phyloP scores from a whole-genome alignment of 2,888 invertebrate genomes.

The Meganola albula region DNA sequence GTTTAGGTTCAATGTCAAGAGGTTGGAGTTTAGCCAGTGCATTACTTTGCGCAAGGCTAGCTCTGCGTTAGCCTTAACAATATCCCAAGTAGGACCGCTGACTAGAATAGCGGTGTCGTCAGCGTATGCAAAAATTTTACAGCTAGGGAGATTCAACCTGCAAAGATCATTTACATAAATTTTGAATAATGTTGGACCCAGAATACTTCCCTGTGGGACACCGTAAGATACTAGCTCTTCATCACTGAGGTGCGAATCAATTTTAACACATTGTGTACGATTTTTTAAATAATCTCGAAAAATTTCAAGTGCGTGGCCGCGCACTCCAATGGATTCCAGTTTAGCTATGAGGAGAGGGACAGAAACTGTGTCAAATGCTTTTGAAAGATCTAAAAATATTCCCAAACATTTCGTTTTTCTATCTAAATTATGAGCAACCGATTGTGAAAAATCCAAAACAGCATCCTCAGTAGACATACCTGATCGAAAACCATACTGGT shows the following conservation, averaged over 20 bases:
- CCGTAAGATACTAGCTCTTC: not conserved
- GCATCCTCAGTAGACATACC: not conserved
- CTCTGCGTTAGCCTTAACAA: not conserved
- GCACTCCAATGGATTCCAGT: not conserved
- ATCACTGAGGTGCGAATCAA: not conserved
- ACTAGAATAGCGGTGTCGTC: not conserved
- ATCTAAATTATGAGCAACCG: not conserved
- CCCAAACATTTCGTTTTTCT: not conserved
- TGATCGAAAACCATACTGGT: not conserved
- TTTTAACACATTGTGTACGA: not conserved
- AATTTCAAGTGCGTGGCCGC: not conserved
- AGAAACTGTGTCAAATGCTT: not conserved
- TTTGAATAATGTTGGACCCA: constrained; percentile 2
- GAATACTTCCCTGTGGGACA: constrained; percentile 2
- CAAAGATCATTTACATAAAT: constrained; percentile 4
- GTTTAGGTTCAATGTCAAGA: not conserved
- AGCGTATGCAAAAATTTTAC: not conserved
- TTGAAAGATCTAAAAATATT: not conserved
- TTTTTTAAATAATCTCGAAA: not conserved
- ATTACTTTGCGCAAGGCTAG: not conserved
- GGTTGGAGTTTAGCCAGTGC: not conserved
- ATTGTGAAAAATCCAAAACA: not conserved
- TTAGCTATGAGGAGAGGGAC: not conserved
- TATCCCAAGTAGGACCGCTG: not conserved
- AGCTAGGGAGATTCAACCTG: constrained; percentile 1